Evolutionary conservation across 2,797 vertebrate genomes (phyloP), one percentile per base, ranked within the genome.

Genomic region (Aplochiton taeniatus): DNA sequence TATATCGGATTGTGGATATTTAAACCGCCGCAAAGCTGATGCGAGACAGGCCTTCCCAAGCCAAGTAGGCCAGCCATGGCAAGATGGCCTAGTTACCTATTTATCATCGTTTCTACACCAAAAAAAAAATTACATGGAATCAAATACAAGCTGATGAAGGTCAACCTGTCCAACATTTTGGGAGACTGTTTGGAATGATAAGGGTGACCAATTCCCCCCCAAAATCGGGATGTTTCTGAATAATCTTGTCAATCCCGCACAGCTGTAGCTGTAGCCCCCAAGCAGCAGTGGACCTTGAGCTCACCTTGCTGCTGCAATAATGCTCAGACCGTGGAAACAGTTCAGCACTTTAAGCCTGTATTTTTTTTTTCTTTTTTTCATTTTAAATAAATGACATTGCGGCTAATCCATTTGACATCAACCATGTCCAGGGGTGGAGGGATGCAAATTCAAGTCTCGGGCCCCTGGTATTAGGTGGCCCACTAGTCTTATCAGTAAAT

Each of bases 331-430:
- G 20, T 46, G 53, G 41, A 10, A 58, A 41, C 31, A 43, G 4
- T 56, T 55, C 1, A 56, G 16, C 18, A 56, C 44, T 12, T 44
- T 42, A 11, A 72, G 42, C 9, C 48, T 6, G 3, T 31, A 13
- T 44, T 52, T 11, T 48, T 64, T 19, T 65, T 58, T 18, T 13
- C 16, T 14, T 44, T 52, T 11, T 48, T 64, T 19, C 68, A 61
- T 18, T 13, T 20, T 59, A 51, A 50, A 31, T 31, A 31, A 51
- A 20, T 31, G 17, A 57, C 20, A 31, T 58, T 9, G 41, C 10
- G 16, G 19, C 11, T 54, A 54, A 54, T 61, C 50, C 19, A 47
- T 51, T 42, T 58, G 46, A 58, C 46, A 42, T 19, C 51, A n/a
- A 31, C 55, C 31, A 31, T 31, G 31, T 31, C 31, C 31, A 31